Evolutionary conservation across 2,797 vertebrate species (phyloP), one percentile per base, ranked within the genome.

Genomic region (Lemur catta): DNA sequence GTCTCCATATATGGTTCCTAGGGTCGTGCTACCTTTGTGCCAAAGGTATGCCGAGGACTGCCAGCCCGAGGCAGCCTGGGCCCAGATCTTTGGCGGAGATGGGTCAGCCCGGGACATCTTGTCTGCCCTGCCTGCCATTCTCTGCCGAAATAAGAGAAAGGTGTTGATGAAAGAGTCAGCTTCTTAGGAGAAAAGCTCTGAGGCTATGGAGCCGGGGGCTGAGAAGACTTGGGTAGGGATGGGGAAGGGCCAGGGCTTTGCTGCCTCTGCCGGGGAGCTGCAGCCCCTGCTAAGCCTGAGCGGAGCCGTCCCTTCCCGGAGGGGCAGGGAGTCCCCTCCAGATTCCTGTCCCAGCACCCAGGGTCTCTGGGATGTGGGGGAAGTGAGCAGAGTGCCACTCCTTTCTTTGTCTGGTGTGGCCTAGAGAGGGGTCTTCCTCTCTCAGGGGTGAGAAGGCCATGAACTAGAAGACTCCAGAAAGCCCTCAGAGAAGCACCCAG

Each of bases 391-490:
- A 81, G 38, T 26, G 11, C 46, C 74, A 30, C 35, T 41, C 78
- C n/a, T 57, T 9, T 41, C 67, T 91, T 89, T 67, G 2, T 85
- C 61, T 61, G 28, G 26, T 65, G 4, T n/a, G 24, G 33, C 55
- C 57, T 76, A 26, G 75, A 61, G 52, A 82, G 5, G 28, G 28
- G 35, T 52, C 35, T 95, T 76, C 81, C 52, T 71, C 43, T 76
- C 55, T 35, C 18, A 38, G 38, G 38, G 20, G 6, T 14, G 26
- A 74, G 74, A 74, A 74, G 41, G 85, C 69, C 55, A 26, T 41
- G 91, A 80, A 17, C 65, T 20, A 30, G 24, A 93, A 84, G 90
- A 48, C n/a, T 92, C 91, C 69, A 63, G 80, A 75, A 96, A 94
- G 57, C 30, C 46, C 35, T 65, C 38, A 26, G 38, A 89, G 48